Conservation (phyloP, 2,888 invertebrate species). For the Cephonodes hylas region DNA sequence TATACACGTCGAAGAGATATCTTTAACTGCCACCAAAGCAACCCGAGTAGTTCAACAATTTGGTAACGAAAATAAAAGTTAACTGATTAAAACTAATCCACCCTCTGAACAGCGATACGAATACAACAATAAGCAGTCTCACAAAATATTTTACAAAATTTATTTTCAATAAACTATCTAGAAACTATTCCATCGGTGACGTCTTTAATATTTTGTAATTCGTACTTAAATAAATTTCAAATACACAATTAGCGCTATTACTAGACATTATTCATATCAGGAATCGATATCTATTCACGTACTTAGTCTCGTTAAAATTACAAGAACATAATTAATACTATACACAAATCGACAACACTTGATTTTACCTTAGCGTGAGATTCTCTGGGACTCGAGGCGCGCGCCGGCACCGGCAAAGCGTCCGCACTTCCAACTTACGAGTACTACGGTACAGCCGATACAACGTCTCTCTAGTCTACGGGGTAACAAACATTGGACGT, state of each 20-base stretch:
- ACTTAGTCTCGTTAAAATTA: conserved; percentile 79
- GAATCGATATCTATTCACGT: conserved; percentile 78
- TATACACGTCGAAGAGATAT: conserved; percentile 48
- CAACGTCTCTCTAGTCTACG: conserved; percentile 53
- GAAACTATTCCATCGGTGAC: conserved; percentile 75
- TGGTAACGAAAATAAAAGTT: conserved; percentile 79
- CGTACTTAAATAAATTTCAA: conserved; percentile 73
- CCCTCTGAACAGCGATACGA: conserved; percentile 73
- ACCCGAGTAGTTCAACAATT: conserved; percentile 77
- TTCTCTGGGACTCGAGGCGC: conserved; percentile 77
- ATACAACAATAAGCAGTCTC: conserved; percentile 82
- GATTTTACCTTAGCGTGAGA: conserved; percentile 71
- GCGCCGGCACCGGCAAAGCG: conserved; percentile 48
- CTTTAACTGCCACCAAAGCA: conserved; percentile 72
- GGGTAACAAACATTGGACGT: conserved; percentile 58
- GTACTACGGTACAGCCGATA: conserved; percentile 57
- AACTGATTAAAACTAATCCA: conserved; percentile 72
- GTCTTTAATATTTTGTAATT: conserved; percentile 68
- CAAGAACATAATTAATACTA: conserved; percentile 79
- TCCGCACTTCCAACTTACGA: conserved; percentile 64
- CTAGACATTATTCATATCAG: conserved; percentile 78
- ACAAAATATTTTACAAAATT: conserved; percentile 79
- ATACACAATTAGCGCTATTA: conserved; percentile 76
- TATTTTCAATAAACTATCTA: conserved; percentile 76
- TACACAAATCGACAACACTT: conserved; percentile 80